Evolutionary conservation across 1,140 invertebrate genomes (phyloP), one percentile per base, ranked within the genome.

Genomic region (Ephestia elutella): DNA sequence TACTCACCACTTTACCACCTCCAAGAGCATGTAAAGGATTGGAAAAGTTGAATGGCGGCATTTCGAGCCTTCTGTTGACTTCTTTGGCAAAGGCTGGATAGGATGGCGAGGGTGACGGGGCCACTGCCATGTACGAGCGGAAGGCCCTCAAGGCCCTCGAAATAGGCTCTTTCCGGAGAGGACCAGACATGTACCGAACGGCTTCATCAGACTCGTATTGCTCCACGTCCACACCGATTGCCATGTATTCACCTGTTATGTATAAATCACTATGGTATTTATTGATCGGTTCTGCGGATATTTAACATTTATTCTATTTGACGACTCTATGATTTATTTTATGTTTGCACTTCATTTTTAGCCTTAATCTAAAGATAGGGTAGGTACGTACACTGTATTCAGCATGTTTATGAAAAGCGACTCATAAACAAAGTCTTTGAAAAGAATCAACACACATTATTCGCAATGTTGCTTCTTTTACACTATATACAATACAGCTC

Each of bases 141-240:
- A 95, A 96, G 0, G 93, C 92, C 25, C 80, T 82, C 11, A 89
- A 55, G 0, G 90, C 83, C 11, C 82, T 86, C 2, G 89, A 78
- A 0, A 90, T 89, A 3, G 78, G 73, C 17, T 91, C 90, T 60
- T 94, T 92, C 38, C 92, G 85, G 32, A 96, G 87, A 0, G 96
- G 89, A 1, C 94, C 95, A 8, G 91, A 89, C 0, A 97, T 90
- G 88, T 95, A 97, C 57, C 93, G 93, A 28, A 91, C 89, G 0
- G 96, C 95, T 55, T 93, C 90, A 2, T 92, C 90, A 3, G 91
- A 83, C 67, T 96, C 94, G 82, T 96, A 97, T 66, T 96, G 94
- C 73, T 96, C 95, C 1, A 96, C 93, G 72, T 98, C 96, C 4
- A 99, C 94, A 11, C 96, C 97, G 18, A 98, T 93, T 3, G 97